Base-by-base conservation (phyloP, 2,113 vertebrate species). In the Cephalopterus ornatus region DNA sequence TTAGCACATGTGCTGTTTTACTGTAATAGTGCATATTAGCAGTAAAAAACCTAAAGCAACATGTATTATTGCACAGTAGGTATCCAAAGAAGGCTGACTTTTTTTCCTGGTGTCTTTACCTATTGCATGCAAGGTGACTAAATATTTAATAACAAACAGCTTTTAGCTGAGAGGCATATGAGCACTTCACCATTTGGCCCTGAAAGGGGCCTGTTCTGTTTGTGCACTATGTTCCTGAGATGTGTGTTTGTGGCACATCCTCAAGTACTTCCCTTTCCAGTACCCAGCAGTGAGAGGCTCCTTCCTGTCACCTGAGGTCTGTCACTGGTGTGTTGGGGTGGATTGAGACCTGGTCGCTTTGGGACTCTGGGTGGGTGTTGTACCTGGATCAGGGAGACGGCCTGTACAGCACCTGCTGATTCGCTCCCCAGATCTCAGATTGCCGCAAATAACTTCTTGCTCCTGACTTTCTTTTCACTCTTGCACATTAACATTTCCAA, bases 201-300 rank as follows among this genome's bases (percentile, higher is more conserved):
- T 47, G 27, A 35, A 59, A 65, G 44, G 13, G 37, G n/a, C 20
- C 24, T 41, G 4, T 35, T 66, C 35, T 13, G 8, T 56, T 49
- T 4, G 47, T 28, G 23, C 0, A 0, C 30, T 11, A 0, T 9
- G 4, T 30, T 32, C 24, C n/a, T 74, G 0, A 0, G 20, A 4
- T 21, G 5, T 12, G 61, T 2, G 13, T 63, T 67, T 26, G 32
- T 53, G 47, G 21, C 24, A 27, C 3, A 4, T 58, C 46, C 18
- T 66, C 1, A 3, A 5, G 6, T 15, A 18, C 6, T 37, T n/a
- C 4, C 4, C 35, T n/a, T 39, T 10, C 24, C 28, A n/a, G 44
- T 46, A 23, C 2, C 16, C 52, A 19, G 17, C 11, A 6, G 22
- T 2, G 3, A 35, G 32, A 78, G 24, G 35, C 44, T 61, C 27